Percentiles rank a stretch among this genome's conserved stretches.
Evolutionary conservation across 2,888 invertebrate species (phyloP).

Genomic region (Agrotis ipsilon): DNA sequence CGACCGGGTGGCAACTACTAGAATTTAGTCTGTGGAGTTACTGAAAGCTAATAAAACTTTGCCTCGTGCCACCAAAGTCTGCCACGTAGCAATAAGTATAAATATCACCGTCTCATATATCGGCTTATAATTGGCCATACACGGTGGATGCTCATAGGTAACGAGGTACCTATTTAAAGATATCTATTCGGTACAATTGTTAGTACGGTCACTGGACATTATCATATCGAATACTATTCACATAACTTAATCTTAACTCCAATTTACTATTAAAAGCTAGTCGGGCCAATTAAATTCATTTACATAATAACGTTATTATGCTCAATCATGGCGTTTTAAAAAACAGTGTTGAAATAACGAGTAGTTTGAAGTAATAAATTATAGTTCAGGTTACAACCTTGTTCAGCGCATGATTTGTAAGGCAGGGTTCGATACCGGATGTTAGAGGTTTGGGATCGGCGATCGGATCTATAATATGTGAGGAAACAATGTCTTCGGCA

Average conservation of each 20-base stretch:
- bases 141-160: constrained; percentile 26
- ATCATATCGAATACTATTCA: background rate
- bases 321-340: constrained; percentile 20
- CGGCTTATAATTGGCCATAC: constrained; percentile 27
- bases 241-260: background rate
- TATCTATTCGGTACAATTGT: constrained; percentile 9
- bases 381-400: constrained; percentile 32
- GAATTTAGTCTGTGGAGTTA: constrained; percentile 69
- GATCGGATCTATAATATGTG: constrained; percentile 30
- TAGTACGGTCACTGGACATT: constrained; percentile 5
- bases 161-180: constrained; percentile 28
- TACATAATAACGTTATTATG: constrained; percentile 29
- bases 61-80: constrained; percentile 61
- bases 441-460: constrained; percentile 36
- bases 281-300: constrained; percentile 54
- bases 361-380: constrained; percentile 29
- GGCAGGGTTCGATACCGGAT: constrained; percentile 33
- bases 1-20: constrained; percentile 60
- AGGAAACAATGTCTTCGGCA: constrained; percentile 34
- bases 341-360: constrained; percentile 28
- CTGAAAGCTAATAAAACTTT: constrained; percentile 79
- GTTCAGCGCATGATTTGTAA: constrained; percentile 30
- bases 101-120: constrained; percentile 54
- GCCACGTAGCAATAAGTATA: constrained; percentile 62
- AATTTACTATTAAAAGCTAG: constrained; percentile 26